These are phyloP conservation scores for Scaptomyza graminum DNA, from an alignment of 1,140 invertebrate species.

Conservation along the genomic window DNA sequence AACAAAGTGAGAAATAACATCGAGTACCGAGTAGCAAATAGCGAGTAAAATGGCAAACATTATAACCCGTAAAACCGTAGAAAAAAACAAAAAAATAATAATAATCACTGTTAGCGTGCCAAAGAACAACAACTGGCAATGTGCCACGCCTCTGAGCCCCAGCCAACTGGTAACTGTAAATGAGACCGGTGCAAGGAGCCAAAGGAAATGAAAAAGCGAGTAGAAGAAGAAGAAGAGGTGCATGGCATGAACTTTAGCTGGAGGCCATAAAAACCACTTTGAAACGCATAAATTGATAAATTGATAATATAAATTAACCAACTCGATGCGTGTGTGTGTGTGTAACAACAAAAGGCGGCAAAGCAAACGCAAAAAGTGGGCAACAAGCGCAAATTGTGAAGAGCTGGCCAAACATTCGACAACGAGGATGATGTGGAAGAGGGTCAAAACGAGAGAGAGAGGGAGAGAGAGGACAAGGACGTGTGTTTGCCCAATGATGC, in stretches of 20 bases:
- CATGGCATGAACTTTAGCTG: conserved; percentile 12
- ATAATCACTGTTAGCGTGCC: conserved; percentile 53
- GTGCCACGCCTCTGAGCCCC: conserved; percentile 1
- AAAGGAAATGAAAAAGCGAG: not conserved
- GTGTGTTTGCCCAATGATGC: conserved; percentile 16
- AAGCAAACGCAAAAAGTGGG: conserved; percentile 25
- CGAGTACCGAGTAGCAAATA: not conserved
- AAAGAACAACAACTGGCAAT: conserved; percentile 37
- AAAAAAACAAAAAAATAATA: conserved; percentile 4
- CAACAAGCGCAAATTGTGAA: conserved; percentile 35
- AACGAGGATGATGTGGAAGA: not conserved
- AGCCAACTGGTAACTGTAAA: conserved; percentile 8
- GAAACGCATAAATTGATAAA: conserved; percentile 78
- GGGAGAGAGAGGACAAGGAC: conserved; percentile 10
- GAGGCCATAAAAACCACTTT: conserved; percentile 76
- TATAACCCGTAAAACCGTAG: conserved; percentile 46
- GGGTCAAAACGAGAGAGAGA: not conserved
- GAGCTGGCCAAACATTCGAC: conserved; percentile 41
- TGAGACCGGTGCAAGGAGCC: conserved; percentile 1
- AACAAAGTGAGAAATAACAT: not conserved
- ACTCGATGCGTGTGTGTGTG: conserved; percentile 50
- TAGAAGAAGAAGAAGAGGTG: not conserved
- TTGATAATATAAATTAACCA: conserved; percentile 81
- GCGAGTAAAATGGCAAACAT: conserved; percentile 39
- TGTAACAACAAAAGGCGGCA: conserved; percentile 41